phyloP scores from a whole-genome alignment of 2,797 vertebrate species.

The Avahi laniger region DNA sequence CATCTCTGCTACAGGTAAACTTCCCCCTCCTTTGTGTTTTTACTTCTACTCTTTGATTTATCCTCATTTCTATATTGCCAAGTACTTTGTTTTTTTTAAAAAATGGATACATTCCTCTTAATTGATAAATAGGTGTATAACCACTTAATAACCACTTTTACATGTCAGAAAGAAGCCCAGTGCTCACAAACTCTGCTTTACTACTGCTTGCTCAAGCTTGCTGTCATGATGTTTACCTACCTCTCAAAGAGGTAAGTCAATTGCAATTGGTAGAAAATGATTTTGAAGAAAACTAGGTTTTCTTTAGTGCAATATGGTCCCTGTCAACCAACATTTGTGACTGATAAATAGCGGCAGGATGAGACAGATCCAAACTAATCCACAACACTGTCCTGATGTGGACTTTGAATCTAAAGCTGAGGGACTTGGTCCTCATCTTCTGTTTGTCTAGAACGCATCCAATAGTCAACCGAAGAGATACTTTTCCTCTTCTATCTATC shows the following conservation, averaged over 20 bases:
- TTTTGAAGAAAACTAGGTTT: slow-evolving; percentile 6
- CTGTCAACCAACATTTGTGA: background rate
- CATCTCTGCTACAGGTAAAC: background rate
- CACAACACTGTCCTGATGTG: background rate
- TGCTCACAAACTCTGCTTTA: background rate
- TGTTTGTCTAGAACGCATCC: background rate
- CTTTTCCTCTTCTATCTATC: background rate
- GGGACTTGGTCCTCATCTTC: background rate
- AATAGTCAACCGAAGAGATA: background rate
- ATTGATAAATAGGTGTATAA: background rate
- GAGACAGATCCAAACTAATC: background rate
- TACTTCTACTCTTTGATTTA: background rate
- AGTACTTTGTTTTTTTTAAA: background rate
- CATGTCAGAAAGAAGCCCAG: background rate
- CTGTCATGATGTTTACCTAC: background rate
- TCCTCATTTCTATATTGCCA: background rate
- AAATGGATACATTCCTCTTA: background rate
- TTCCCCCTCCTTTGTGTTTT: background rate
- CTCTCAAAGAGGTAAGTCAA: background rate
- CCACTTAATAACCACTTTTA: background rate
- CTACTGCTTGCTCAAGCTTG: background rate
- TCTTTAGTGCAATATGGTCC: background rate
- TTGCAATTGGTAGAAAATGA: background rate
- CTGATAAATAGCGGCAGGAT: background rate
- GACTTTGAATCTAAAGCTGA: background rate